Evolutionary conservation across 2,888 invertebrate genomes (phyloP), one percentile per base, ranked within the genome.

Genomic region (Cancer borealis): DNA sequence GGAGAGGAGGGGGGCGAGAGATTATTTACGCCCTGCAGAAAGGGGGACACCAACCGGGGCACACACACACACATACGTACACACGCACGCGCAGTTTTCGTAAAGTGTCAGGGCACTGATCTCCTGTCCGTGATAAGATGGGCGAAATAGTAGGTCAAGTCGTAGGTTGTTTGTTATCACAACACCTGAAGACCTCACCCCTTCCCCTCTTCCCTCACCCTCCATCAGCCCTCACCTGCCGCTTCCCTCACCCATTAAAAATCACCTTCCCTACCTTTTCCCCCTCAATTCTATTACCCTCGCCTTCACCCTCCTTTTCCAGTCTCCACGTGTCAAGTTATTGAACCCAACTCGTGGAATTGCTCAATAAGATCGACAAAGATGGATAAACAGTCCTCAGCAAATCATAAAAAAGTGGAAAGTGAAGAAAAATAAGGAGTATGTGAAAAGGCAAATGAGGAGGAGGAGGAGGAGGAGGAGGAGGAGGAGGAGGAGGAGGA

Each of bases 31-130:
- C 84, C 30, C 84, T 17, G 84, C 39, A 84, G 84, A 39, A 84
- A 84, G 84, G 84, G 84, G 84, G 30, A 39, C 84, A 39, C 84
- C 84, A 84, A 84, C 84, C 84, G 39, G 84, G 84, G 17, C 84
- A 84, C 84, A 84, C 79, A 84, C 66, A 66, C 14, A 39, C 84
- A 84, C 39, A 84, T 39, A 84, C 84, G 39, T 39, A 84, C 73
- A 79, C 73, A 79, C 73, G n/a, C 73, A 26, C 73, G 26, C 73
- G 10, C 84, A 84, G 14, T 39, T 84, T 84, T 84, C 84, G 3
- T 30, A 17, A 8, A 84, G 84, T 30, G 84, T 84, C 84, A 39
- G 84, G 84, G 39, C 84, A 39, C 17, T 84, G 84, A 84, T 84
- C 84, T 30, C 17, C 39, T 84, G 84, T 84, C n/a, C 14, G 4